Evolutionary conservation across 2,113 vertebrate genomes (phyloP).

Genomic region (Phylloscopus trochilus): DNA sequence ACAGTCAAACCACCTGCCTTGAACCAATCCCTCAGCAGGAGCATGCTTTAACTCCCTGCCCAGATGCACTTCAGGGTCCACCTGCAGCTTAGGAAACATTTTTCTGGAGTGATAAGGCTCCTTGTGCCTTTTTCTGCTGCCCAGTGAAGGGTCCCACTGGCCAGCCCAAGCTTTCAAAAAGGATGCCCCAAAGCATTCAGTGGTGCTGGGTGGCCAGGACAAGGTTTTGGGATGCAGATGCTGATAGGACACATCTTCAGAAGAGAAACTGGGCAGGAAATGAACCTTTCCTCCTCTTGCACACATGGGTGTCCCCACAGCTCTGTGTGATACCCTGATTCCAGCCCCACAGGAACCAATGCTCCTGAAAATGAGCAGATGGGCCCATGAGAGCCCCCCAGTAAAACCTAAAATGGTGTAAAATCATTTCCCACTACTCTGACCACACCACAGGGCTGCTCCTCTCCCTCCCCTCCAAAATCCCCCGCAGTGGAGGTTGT

Average conservation of each 20-base stretch:
- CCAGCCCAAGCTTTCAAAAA: not conserved
- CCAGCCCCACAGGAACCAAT: not conserved
- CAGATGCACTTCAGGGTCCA: not conserved
- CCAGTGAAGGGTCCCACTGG: not conserved
- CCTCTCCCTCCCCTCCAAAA: not conserved
- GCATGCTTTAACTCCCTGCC: conserved; percentile 3
- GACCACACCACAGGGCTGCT: not conserved
- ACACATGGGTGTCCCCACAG: not conserved
- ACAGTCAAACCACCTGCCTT: not conserved
- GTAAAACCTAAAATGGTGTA: not conserved
- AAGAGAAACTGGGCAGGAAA: not conserved
- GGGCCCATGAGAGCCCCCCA: not conserved
- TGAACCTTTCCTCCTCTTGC: not conserved
- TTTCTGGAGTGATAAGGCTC: not conserved
- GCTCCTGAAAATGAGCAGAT: not conserved
- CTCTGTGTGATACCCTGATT: not conserved
- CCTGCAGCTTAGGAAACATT: not conserved
- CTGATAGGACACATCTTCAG: not conserved
- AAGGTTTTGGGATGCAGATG: not conserved
- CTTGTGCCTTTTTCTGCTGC: not conserved
- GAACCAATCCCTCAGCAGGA: not conserved
- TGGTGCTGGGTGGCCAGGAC: not conserved
- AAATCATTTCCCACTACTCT: not conserved
- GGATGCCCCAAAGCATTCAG: not conserved
- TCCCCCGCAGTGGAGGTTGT: rapidly evolving